Percentiles rank a stretch among this genome's conserved stretches.
Conservation (phyloP, 2,888 invertebrate genomes). For the Silvanus unidentatus region DNA sequence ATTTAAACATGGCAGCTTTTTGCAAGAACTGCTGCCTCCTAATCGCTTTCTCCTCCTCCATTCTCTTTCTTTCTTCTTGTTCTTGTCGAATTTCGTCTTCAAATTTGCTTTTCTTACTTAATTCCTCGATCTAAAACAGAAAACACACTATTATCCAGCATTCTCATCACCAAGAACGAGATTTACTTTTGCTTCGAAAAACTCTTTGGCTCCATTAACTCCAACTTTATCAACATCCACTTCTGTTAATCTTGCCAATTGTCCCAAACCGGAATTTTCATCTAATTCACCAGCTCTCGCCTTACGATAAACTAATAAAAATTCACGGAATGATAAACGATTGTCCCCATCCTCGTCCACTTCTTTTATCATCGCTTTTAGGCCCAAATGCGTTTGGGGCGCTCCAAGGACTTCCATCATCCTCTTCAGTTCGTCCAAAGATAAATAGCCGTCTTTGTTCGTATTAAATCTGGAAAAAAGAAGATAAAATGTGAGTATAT, state of each 20-base stretch:
- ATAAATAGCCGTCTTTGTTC: constrained; percentile 81
- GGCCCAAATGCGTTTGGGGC: constrained; percentile 90
- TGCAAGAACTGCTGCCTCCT: constrained; percentile 81
- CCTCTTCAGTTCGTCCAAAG: constrained; percentile 81
- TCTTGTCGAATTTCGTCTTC: constrained; percentile 89
- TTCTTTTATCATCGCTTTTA: constrained; percentile 92
- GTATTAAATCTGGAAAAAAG: constrained; percentile 74
- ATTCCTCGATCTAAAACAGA: constrained; percentile 68
- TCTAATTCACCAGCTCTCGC: constrained; percentile 87
- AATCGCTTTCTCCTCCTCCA: constrained; percentile 77
- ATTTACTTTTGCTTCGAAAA: constrained; percentile 83
- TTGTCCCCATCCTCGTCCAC: constrained; percentile 83
- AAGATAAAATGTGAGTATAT: neutral
- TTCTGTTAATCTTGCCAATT: constrained; percentile 81
- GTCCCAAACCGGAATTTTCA: constrained; percentile 78
- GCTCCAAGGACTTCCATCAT: constrained; percentile 97
- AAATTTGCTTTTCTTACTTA: constrained; percentile 78
- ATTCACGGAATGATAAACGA: constrained; percentile 87
- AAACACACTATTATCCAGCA: neutral
- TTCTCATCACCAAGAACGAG: neutral
- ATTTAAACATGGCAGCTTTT: constrained; percentile 79
- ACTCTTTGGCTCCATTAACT: constrained; percentile 89
- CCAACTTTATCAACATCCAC: constrained; percentile 92
- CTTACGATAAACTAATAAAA: constrained; percentile 75
- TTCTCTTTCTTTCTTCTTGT: constrained; percentile 78